Conservation (phyloP, 2,888 invertebrate genomes). For the Callyntrura sp. region DNA sequence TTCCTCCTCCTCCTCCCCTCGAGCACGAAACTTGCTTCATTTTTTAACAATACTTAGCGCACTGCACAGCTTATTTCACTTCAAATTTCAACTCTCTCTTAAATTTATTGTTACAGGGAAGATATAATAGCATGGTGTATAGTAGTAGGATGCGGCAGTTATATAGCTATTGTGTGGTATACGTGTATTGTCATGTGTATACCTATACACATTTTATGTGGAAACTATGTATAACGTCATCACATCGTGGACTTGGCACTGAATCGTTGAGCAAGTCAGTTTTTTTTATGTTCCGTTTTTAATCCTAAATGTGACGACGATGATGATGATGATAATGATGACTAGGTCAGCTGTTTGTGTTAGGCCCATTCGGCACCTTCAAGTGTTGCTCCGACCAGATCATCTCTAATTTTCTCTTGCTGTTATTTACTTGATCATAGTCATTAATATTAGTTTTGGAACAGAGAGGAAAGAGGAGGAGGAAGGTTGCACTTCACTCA, state of each 20-base stretch:
- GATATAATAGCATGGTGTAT: conserved; percentile 15
- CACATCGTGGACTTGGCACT: background rate
- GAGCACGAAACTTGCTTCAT: conserved; percentile 74
- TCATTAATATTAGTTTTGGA: conserved; percentile 72
- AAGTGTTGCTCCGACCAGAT: conserved; percentile 81
- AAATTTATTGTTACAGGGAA: conserved; percentile 53
- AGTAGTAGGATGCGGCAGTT: background rate
- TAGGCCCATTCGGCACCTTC: conserved; percentile 83
- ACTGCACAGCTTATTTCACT: conserved; percentile 54
- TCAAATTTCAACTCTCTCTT: background rate
- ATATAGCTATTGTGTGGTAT: background rate
- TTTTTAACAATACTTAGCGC: conserved; percentile 67
- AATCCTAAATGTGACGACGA: conserved; percentile 43
- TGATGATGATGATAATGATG: conserved; percentile 32
- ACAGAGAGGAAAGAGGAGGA: background rate
- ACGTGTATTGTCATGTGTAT: background rate
- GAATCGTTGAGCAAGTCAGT: background rate
- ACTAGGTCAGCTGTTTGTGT: conserved; percentile 65
- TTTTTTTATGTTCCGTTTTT: conserved; percentile 44
- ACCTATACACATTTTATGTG: too few relatives aligned
- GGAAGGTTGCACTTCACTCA: background rate
- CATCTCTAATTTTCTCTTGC: conserved; percentile 82
- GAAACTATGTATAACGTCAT: background rate
- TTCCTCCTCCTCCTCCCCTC: conserved; percentile 75
- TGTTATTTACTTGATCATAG: conserved; percentile 83